phyloP scores from a whole-genome alignment of 2,888 invertebrate species.

The Xanthostigma xanthostigma region DNA sequence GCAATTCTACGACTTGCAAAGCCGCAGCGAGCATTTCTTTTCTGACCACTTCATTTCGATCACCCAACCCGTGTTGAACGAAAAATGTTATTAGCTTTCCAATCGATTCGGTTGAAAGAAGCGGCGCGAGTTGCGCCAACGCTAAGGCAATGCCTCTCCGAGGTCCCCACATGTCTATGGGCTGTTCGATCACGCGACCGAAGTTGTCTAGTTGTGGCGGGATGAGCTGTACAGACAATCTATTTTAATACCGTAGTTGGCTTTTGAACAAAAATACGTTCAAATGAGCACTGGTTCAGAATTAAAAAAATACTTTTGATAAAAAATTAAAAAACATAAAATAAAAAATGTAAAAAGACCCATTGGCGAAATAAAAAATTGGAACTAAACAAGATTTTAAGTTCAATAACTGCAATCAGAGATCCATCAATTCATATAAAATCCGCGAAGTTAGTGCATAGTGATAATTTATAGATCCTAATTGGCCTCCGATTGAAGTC shows the following conservation, averaged over 20 bases:
- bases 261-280: no score
- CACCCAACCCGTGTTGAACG: constrained; percentile 74
- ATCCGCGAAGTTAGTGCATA: no score
- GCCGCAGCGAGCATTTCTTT: constrained; percentile 89
- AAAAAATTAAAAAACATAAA: constrained; percentile 2
- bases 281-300: background rate
- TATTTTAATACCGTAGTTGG: background rate
- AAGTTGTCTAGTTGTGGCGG: constrained; percentile 82
- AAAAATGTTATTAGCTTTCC: constrained; percentile 62
- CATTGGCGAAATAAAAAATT: background rate
- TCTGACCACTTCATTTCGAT: constrained; percentile 67
- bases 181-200: constrained; percentile 71
- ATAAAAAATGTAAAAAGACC: background rate
- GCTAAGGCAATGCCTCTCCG: constrained; percentile 79
- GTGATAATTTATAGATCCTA: no score
- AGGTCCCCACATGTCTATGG: constrained; percentile 82
- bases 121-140: constrained; percentile 61
- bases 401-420: no score
- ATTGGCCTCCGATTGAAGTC: no score
- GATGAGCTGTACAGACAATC: constrained; percentile 38
- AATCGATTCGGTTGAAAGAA: constrained; percentile 52
- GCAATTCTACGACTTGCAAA: constrained; percentile 77
- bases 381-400: no score
- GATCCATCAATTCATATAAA: no score
- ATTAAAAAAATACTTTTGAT: background rate